Percentiles rank a stretch among this genome's conserved stretches.
Conservation (phyloP, 2,888 invertebrate species). For the Busseola fusca region DNA sequence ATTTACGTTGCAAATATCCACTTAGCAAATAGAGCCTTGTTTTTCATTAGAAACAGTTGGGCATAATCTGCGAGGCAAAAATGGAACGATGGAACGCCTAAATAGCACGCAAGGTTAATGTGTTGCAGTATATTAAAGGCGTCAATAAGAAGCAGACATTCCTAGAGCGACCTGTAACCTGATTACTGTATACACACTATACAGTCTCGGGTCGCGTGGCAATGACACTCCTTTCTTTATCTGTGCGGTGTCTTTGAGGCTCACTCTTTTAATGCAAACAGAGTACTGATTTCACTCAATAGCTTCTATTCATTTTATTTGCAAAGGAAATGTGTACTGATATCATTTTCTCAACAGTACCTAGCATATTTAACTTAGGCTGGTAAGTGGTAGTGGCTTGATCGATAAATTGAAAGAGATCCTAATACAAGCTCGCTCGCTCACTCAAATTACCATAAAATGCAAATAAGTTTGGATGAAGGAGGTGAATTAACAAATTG, state of each 20-base stretch:
- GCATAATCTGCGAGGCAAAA: slow-evolving; percentile 71
- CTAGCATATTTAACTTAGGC: not conserved
- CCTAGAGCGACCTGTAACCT: slow-evolving; percentile 76
- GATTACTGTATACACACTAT: slow-evolving; percentile 61
- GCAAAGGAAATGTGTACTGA: slow-evolving; percentile 12
- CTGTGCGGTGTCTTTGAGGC: slow-evolving; percentile 53
- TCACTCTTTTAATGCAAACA: slow-evolving; percentile 42
- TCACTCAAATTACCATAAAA: slow-evolving; percentile 46
- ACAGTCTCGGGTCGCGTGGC: slow-evolving; percentile 55
- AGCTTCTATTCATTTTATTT: slow-evolving; percentile 4
- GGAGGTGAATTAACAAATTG: slow-evolving; percentile 52
- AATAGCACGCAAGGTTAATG: slow-evolving; percentile 85
- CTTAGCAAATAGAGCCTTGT: slow-evolving; percentile 59
- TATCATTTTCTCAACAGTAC: slow-evolving; percentile 17
- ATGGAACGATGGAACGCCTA: slow-evolving; percentile 72
- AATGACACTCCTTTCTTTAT: slow-evolving; percentile 62
- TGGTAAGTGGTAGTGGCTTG: not conserved
- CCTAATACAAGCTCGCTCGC: slow-evolving; percentile 20
- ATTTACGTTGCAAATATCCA: slow-evolving; percentile 59
- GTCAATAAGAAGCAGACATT: slow-evolving; percentile 83
- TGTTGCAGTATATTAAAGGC: slow-evolving; percentile 77
- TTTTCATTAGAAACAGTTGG: slow-evolving; percentile 59
- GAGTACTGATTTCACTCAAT: slow-evolving; percentile 25
- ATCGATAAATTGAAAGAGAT: slow-evolving; percentile 41
- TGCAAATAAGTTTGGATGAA: slow-evolving; percentile 47